Base-by-base conservation (phyloP, 2,113 vertebrate genomes). In the Emydocephalus ijimae region DNA sequence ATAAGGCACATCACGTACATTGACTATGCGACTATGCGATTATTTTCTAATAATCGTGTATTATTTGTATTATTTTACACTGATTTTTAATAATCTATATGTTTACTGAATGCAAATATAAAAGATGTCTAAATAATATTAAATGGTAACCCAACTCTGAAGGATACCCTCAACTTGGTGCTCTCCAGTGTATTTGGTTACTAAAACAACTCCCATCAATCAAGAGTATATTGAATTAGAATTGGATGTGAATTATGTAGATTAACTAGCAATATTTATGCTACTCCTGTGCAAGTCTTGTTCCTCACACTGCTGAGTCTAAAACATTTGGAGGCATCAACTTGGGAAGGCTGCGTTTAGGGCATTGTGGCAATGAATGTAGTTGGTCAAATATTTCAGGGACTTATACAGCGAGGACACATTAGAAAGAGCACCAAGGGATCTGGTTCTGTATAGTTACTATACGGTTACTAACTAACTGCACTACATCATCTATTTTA, bases 1-100 rank as follows among this genome's bases (percentile, higher is more conserved):
- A n/a, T 61, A 96, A 97, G 96, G 95, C 96, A 96, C 92, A 52
- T 90, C 89, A 92, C 81, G 55, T 10, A 23, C 4, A 43, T 89
- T 54, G 48, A 18, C 11, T 20, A 57, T 34, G n/a, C n/a, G n/a
- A n/a, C n/a, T n/a, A n/a, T n/a, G n/a, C n/a, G n/a, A n/a, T n/a
- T 50, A 9, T 50, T 50, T 50, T 50, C 48, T 50, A 50, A 50
- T 50, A 50, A 50, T 50, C 48, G 48, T 50, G 48, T 50, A 50
- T 50, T 50, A 50, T 50, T 50, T 50, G 94, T 7, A 90, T 92
- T 92, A 85, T 87, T 89, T 91, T 88, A 48, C 85, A 48, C 93
- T 64, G 18, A 92, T 74, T 89, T 92, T 86, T 7, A 89, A 81
- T 88, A 48, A 56, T 45, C 11, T 89, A 3, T 61, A 74, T 56